A percentile compares a stretch with the other conserved stretches of the same genome.
phyloP scores from a whole-genome alignment of 2,797 vertebrate species.

The Pithecia hirsuta region DNA sequence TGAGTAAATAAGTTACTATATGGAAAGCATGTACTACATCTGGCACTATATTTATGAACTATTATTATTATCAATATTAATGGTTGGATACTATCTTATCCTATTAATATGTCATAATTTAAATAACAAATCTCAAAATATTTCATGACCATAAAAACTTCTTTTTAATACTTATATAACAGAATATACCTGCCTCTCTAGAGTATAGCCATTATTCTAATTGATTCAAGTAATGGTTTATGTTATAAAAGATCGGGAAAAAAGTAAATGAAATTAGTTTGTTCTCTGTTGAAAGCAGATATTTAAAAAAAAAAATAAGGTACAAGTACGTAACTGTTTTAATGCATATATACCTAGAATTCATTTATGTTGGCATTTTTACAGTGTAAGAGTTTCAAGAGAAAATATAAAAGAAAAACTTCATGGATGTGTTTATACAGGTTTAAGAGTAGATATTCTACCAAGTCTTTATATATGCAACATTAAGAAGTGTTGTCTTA shows the following conservation, averaged over 20 bases:
- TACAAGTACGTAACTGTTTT: not conserved
- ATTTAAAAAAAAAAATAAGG: not conserved
- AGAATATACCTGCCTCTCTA: slow-evolving; percentile 33
- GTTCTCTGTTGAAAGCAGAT: slow-evolving; percentile 56
- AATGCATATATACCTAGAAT: not conserved
- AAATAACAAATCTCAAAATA: not conserved
- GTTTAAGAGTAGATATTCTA: not conserved
- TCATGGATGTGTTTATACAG: not conserved
- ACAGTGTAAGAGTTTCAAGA: not conserved
- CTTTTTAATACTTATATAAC: slow-evolving; percentile 28
- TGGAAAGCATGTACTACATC: not conserved
- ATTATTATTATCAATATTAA: not conserved
- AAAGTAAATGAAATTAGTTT: slow-evolving; percentile 52
- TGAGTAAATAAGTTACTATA: not conserved
- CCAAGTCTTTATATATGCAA: not conserved
- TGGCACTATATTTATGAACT: not conserved
- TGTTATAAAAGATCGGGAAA: slow-evolving; percentile 41
- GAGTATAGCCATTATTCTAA: slow-evolving; percentile 57
- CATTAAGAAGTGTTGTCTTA: not conserved
- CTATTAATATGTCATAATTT: not conserved
- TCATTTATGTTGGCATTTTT: not conserved
- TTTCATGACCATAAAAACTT: not conserved
- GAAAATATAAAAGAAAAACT: not conserved
- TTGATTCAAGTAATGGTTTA: slow-evolving; percentile 45
- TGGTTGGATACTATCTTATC: not conserved